These are phyloP conservation scores for Tetragonula carbonaria DNA, from an alignment of 2,888 invertebrate species.

Conservation along the genomic window DNA sequence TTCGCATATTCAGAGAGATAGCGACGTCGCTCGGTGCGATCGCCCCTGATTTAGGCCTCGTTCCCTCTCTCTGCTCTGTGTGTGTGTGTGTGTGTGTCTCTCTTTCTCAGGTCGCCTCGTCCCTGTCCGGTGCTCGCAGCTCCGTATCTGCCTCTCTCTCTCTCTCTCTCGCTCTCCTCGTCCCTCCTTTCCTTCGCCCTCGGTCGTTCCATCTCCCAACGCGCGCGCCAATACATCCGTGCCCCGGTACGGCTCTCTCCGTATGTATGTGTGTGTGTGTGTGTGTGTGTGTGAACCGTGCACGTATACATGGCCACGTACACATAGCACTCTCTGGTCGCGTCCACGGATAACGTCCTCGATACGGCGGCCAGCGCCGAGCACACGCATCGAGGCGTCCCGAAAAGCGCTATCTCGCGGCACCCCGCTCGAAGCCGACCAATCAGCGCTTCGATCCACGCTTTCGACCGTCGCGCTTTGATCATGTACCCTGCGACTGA, in stretches of 20 bases:
- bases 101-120: conserved; percentile 30
- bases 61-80: conserved; percentile 40
- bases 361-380: conserved; percentile 73
- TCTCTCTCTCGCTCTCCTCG: conserved; percentile 42
- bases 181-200: conserved; percentile 62
- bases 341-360: conserved; percentile 80
- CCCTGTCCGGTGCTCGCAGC: conserved; percentile 13
- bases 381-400: conserved; percentile 74
- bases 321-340: conserved; percentile 69
- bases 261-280: neutral
- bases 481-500: conserved; percentile 63
- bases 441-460: conserved; percentile 71
- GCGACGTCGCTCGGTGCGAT: conserved; percentile 75
- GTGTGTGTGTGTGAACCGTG: conserved; percentile 1
- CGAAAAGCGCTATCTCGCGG: conserved; percentile 78
- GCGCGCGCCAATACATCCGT: conserved; percentile 51
- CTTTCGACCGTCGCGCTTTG: conserved; percentile 72
- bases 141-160: conserved; percentile 37
- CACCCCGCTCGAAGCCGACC: conserved; percentile 68
- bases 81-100: neutral
- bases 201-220: conserved; percentile 70
- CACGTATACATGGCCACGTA: conserved; percentile 6
- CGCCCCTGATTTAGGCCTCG: conserved; percentile 80
- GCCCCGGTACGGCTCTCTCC: neutral
- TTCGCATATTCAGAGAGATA: conserved; percentile 83